Evolutionary conservation across 2,797 vertebrate genomes (phyloP), one percentile per base, ranked within the genome.

Genomic region (Chrysocyon brachyurus): DNA sequence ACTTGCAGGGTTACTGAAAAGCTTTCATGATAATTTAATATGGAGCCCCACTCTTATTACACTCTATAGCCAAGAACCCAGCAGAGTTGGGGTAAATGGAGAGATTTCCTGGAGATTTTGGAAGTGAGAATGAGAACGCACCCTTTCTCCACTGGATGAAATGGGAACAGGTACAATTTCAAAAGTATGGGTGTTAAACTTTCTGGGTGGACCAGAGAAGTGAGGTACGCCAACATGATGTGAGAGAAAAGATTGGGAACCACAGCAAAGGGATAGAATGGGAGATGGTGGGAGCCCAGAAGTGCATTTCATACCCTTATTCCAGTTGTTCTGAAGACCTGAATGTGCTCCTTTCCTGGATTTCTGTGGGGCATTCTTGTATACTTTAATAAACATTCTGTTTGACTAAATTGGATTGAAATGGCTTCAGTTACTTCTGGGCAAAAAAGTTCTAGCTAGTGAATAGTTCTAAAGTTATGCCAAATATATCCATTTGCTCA

Each of bases 31-130:
- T 33, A n/a, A 15, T n/a, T 7, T 8, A 26, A 28, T 9, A 22
- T 1, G 61, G 6, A 10, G 0, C 3, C 6, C 12, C 11, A 6
- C 2, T 73, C 6, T 22, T 16, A 5, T n/a, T 8, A 15, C 6
- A 33, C 19, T 56, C 5, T 1, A 0, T 63, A 12, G 28, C 24
- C 72, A 17, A 22, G 46, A 26, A 87, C 3, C 2, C 11, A 14
- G 31, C 2, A 15, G 28, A n/a, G 2, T 3, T 93, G 46, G 5
- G 16, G 77, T 3, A 46, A 90, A 10, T 21, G 26, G 3, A 40
- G 40, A 31, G 16, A 33, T 82, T 77, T 15, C 49, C 28, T 3
- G 3, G 24, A 22, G 14, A 28, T 14, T 40, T 6, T 68, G 24
- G 46, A 63, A 31, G n/a, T 56, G 40, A 5, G n/a, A 63, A 68